phyloP scores from a whole-genome alignment of 64 coral and sea anemone species.

The Actinia tenebrosa region DNA sequence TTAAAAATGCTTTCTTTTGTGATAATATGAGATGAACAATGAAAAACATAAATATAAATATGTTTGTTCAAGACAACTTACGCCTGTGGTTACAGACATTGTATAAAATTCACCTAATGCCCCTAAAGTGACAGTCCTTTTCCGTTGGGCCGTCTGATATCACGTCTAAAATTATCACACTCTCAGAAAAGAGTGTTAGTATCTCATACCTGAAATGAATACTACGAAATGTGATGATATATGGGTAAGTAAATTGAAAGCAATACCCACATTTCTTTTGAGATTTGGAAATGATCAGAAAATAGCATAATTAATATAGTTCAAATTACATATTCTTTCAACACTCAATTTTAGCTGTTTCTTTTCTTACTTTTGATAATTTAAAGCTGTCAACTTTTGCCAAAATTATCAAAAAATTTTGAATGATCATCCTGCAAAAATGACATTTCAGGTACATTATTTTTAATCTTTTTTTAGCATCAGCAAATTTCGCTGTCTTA shows the following conservation, averaged over 20 bases:
- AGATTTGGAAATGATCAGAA: background rate
- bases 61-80: background rate
- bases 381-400: too few species aligned
- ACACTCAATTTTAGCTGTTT: too few species aligned
- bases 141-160: background rate
- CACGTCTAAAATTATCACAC: background rate
- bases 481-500: too few species aligned
- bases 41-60: background rate
- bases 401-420: too few species aligned
- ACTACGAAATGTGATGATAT: background rate
- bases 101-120: background rate
- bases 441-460: too few species aligned
- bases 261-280: background rate
- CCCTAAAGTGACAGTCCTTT: background rate
- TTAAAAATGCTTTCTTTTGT: background rate
- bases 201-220: background rate
- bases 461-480: too few species aligned
- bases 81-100: background rate
- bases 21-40: background rate
- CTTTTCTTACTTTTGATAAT: too few species aligned
- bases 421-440: too few species aligned
- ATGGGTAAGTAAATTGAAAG: background rate
- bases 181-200: background rate
- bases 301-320: background rate
- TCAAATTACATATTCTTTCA: background rate